phyloP scores from a whole-genome alignment of 2,888 invertebrate genomes.

The Fissipunctia ypsillon region DNA sequence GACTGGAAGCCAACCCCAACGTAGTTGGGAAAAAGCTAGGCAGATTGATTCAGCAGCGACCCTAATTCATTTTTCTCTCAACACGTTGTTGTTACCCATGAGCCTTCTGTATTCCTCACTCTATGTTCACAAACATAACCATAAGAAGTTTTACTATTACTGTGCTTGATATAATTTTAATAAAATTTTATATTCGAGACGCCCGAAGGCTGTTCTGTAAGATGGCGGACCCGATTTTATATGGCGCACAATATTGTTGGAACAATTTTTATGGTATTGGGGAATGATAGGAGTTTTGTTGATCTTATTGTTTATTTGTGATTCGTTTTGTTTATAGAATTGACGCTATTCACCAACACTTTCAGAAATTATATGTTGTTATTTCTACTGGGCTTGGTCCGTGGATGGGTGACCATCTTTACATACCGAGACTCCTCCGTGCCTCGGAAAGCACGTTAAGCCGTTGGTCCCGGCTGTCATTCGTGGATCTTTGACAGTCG shows the following conservation, averaged over 20 bases:
- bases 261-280: slow-evolving; percentile 36
- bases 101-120: slow-evolving; percentile 12
- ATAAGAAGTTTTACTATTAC: slow-evolving; percentile 62
- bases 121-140: slow-evolving; percentile 28
- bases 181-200: slow-evolving; percentile 62
- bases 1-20: too few species aligned
- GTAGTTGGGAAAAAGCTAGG: too few species aligned
- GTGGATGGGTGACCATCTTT: too few species aligned
- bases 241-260: slow-evolving; percentile 33
- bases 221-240: slow-evolving; percentile 40
- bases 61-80: neutral
- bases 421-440: too few species aligned
- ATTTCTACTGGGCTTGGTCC: neutral
- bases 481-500: too few species aligned
- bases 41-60: neutral
- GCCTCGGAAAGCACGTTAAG: too few species aligned
- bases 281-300: slow-evolving; percentile 27
- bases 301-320: slow-evolving; percentile 33
- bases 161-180: slow-evolving; percentile 58
- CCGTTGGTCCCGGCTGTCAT: too few species aligned
- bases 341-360: neutral
- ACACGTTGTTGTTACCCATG: neutral
- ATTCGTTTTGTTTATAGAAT: slow-evolving; percentile 15
- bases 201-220: slow-evolving; percentile 14
- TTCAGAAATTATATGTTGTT: neutral